Evolutionary conservation across 2,113 vertebrate genomes (phyloP), one percentile per base, ranked within the genome.

Genomic region (Colius striatus): DNA sequence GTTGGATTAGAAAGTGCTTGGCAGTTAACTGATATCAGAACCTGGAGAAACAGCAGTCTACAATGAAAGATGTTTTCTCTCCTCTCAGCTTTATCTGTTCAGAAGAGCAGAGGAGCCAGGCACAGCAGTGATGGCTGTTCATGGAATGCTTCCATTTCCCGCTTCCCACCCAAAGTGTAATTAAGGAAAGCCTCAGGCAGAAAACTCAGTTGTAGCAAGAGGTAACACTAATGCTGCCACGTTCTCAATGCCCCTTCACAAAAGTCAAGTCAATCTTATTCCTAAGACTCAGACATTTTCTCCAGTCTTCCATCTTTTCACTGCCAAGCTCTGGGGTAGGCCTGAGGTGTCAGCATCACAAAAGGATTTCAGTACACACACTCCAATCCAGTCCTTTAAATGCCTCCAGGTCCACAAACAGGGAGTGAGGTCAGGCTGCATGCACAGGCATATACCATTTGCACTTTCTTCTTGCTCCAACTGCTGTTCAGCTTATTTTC

Each of bases 1-100:
- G 87, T 95, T 90, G 96, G 91, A 97, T 97, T 93, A 96, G 94
- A 83, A 95, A 92, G 60, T 45, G 57, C 90, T 89, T 92, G 84
- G 82, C 93, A 94, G 74, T 87, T 84, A 95, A 92, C 79, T 16
- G 20, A 90, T 95, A 84, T 77, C 61, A 61, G 82, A 74, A 65
- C 74, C 4, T 45, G 70, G 90, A 74, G 85, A 84, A 89, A 75
- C 68, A 87, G 83, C 63, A 63, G 77, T n/a, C 16, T 58, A 66
- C 63, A 50, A 50, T 76, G 73, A 90, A 89, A 87, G 65, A 62
- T 73, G 41, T 67, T 87, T 88, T 78, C 74, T 87, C 58, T 93
- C 73, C 70, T 66, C 74, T 60, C 68, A 87, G 87, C n/a, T 87
- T 83, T 92, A 82, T 87, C 78, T 91, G 84, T 65, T 93, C n/a